Base-by-base conservation (phyloP, 2,888 invertebrate genomes). In the Nymphalis c-album region DNA sequence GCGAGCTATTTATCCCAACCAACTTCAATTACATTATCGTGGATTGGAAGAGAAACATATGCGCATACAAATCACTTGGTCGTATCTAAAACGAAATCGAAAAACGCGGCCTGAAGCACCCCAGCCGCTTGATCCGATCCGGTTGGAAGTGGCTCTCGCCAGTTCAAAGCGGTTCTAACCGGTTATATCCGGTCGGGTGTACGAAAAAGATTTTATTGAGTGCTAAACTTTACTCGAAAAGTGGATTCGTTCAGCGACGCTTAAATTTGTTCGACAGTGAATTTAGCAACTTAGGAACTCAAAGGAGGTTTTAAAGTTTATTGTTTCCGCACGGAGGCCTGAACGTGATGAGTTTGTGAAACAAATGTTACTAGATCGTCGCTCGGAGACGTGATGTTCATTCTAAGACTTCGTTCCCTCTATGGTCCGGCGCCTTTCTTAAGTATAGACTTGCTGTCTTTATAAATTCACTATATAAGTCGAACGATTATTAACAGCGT, bases 151-250 rank as follows among this genome's bases (percentile, higher is more conserved):
- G 73, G 68, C 67, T 71, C 65, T 62, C 65, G 65, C 61, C 69
- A 50, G 63, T 53, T 72, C 69, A 70, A 73, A 73, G 70, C 71
- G 48, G 67, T 67, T 68, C 64, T 61, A 66, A 60, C 71, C 68
- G 67, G 71, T 67, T 70, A 68, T 66, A 71, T 67, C 71, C 73
- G 68, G 61, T 65, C 45, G 50, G 64, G 57, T 71, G 71, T 69
- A 64, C 68, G 67, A 67, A 74, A 72, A 71, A 69, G 71, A 74
- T 74, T 73, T 74, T 69, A 72, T 73, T 71, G 69, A 68, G 68
- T 73, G 70, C 61, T 47, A 74, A 76, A 74, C 70, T 73, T 72
- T n/a, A n/a, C n/a, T 63, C 45, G 60, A 63, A 50, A 66, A 67
- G 68, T 64, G 60, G 63, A 71, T 66, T 66, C 65, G 61, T 62